A percentile compares a stretch with the other conserved stretches of the same genome.
Conservation (phyloP, 2,888 invertebrate genomes). For the Lasioglossum figueresi region DNA sequence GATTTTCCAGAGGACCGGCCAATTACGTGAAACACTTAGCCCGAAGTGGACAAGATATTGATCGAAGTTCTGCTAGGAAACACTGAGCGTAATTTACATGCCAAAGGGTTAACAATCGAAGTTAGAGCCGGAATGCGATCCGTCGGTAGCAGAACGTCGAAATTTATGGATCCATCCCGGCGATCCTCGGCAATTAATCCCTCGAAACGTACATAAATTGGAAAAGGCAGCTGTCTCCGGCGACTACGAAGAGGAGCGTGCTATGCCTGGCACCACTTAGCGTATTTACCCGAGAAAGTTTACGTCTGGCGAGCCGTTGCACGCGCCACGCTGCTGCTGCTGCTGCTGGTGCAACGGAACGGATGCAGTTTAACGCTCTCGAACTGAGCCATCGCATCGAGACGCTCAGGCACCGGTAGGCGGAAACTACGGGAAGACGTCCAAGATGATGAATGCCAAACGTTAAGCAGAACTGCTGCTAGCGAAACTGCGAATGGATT, state of each 20-base stretch:
- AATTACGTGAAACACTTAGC: background rate
- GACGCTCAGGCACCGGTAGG: conserved; percentile 26
- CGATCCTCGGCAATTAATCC: conserved; percentile 42
- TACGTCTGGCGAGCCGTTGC: conserved; percentile 50
- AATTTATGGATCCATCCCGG: conserved; percentile 29
- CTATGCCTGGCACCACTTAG: conserved; percentile 60
- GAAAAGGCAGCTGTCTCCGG: conserved; percentile 36
- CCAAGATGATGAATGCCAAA: conserved; percentile 69
- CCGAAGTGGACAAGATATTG: background rate
- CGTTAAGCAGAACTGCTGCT: conserved; percentile 56
- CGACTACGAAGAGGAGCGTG: background rate
- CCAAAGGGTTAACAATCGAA: conserved; percentile 5
- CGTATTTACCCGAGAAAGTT: conserved; percentile 66
- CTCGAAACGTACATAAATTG: conserved; percentile 35
- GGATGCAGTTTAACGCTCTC: conserved; percentile 60
- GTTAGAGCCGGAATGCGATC: background rate
- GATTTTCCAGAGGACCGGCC: background rate
- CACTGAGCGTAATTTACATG: background rate
- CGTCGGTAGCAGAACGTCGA: background rate
- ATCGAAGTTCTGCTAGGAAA: background rate
- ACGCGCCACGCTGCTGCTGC: background rate
- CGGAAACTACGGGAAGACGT: conserved; percentile 57
- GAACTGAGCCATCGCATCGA: conserved; percentile 62
- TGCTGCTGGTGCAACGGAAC: conserved; percentile 30
- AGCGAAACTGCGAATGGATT: conserved; percentile 51